phyloP scores from a whole-genome alignment of 2,113 vertebrate genomes.

The Lasiurus borealis region DNA sequence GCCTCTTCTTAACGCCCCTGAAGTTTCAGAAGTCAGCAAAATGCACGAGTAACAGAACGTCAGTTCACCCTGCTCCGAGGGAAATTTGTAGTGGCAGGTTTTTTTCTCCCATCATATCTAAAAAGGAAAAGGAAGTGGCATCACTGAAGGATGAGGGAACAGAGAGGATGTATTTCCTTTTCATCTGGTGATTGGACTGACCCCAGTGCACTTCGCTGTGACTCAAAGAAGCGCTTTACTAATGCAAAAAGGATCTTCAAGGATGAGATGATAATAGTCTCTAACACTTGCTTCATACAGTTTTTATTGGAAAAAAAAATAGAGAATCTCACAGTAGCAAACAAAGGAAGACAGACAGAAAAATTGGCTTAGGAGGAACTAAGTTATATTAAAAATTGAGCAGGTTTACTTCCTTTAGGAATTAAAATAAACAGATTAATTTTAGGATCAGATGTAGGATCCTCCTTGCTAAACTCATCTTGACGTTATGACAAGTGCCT shows the following conservation, averaged over 20 bases:
- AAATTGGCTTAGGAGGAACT: conserved; percentile 14
- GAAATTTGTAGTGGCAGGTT: neutral
- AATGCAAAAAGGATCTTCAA: neutral
- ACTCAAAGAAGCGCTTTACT: neutral
- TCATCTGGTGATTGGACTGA: neutral
- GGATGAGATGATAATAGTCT: neutral
- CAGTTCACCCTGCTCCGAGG: neutral
- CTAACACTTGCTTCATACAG: neutral
- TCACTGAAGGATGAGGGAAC: neutral
- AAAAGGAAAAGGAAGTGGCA: neutral
- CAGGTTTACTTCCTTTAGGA: neutral
- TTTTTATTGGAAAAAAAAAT: neutral
- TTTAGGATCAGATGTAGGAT: neutral
- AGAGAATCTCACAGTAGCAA: neutral
- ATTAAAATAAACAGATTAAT: neutral
- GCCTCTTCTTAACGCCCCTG: neutral
- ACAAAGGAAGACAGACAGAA: neutral
- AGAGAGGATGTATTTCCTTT: neutral
- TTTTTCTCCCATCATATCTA: neutral
- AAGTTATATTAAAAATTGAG: neutral
- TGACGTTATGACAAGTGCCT: neutral
- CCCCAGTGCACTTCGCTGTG: neutral
- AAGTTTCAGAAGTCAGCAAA: neutral
- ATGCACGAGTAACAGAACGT: neutral
- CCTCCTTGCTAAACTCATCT: neutral